These are phyloP conservation scores for Palloptera scutellata DNA, from an alignment of 2,888 invertebrate genomes.

Conservation along the genomic window DNA sequence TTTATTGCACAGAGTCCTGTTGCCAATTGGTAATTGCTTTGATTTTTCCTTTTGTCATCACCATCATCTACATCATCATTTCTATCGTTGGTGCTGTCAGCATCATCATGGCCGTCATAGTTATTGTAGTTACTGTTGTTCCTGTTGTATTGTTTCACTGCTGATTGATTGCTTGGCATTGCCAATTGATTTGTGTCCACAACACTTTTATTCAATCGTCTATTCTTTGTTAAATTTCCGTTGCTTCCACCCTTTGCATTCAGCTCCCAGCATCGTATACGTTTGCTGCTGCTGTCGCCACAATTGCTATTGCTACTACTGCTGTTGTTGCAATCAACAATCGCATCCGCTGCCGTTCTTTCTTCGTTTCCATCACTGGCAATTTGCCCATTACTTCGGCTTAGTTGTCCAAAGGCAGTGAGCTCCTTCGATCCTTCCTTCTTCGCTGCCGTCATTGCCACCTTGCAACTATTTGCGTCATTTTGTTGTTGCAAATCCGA, in stretches of 20 bases:
- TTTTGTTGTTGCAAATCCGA: conserved; percentile 35
- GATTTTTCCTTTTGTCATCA: conserved; percentile 35
- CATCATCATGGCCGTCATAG: conserved; percentile 12
- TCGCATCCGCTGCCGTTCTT: conserved; percentile 22
- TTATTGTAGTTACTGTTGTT: conserved; percentile 28
- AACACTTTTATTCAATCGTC: conserved; percentile 25
- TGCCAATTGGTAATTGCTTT: conserved; percentile 46
- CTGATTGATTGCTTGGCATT: conserved; percentile 52
- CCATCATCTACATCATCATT: neutral
- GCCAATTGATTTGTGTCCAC: conserved; percentile 52
- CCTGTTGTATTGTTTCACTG: conserved; percentile 46
- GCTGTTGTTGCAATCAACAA: conserved; percentile 35
- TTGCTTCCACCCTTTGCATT: conserved; percentile 7
- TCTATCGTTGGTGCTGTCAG: neutral
- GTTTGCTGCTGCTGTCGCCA: conserved; percentile 17
- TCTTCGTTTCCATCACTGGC: conserved; percentile 28
- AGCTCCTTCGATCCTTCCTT: conserved; percentile 20
- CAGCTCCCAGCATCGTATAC: conserved; percentile 36
- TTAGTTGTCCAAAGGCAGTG: conserved; percentile 23
- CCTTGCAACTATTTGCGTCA: conserved; percentile 8
- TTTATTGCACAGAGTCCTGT: conserved; percentile 20
- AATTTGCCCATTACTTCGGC: conserved; percentile 50
- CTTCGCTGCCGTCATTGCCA: conserved; percentile 32
- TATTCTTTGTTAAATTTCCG: conserved; percentile 12
- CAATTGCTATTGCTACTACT: neutral